phyloP scores from a whole-genome alignment of 1,140 invertebrate genomes.

The Steinernema khuongi region DNA sequence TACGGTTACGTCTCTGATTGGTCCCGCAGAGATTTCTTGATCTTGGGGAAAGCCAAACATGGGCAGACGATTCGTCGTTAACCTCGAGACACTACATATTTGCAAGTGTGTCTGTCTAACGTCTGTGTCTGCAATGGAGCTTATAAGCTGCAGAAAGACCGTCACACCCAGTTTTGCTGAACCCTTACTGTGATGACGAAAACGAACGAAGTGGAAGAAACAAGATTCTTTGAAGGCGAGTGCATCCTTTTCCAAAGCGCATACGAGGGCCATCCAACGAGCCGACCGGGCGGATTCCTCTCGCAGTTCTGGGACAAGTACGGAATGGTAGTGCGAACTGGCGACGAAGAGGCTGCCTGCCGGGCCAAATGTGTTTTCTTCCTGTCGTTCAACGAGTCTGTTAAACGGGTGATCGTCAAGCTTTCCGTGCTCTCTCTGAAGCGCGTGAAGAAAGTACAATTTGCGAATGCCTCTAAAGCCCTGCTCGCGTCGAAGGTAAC shows the following conservation, averaged over 20 bases:
- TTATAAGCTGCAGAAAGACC: no score
- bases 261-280: not conserved
- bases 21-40: no score
- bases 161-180: no score
- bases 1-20: no score
- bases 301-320: constrained; percentile 6
- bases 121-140: no score
- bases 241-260: not conserved
- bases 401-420: not conserved
- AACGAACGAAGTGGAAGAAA: not conserved
- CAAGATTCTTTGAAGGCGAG: not conserved
- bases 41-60: no score
- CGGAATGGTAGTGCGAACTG: not conserved
- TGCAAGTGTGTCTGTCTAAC: no score
- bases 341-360: not conserved
- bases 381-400: not conserved
- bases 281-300: not conserved
- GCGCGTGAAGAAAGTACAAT: not conserved
- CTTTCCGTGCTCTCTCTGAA: not conserved
- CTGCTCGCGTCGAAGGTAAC: not conserved
- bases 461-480: not conserved
- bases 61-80: no score
- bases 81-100: no score
- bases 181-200: no score
- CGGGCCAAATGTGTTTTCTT: not conserved